phyloP scores from a whole-genome alignment of 2,113 vertebrate genomes.

The Falco punctatus region DNA sequence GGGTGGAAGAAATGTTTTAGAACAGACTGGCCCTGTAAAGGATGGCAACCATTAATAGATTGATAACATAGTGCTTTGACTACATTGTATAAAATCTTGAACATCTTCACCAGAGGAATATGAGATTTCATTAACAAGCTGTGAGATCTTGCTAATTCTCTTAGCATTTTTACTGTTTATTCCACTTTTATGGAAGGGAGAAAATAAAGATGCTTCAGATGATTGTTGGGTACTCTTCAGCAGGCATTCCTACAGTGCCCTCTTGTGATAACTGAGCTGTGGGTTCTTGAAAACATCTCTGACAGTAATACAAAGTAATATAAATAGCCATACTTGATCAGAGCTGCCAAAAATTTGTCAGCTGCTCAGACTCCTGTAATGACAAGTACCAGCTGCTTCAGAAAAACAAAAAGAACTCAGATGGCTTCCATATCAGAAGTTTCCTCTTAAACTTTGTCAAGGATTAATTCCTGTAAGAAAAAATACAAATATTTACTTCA shows the following conservation, averaged over 20 bases:
- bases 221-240: background rate
- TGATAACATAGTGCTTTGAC: background rate
- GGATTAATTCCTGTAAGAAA: background rate
- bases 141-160: background rate
- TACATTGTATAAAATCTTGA: background rate
- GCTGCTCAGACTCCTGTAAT: background rate
- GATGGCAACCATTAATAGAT: background rate
- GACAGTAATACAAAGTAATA: background rate
- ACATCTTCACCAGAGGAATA: background rate
- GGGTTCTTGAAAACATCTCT: background rate
- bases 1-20: background rate
- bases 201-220: background rate
- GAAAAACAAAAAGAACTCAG: background rate
- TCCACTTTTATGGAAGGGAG: background rate
- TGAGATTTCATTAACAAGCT: background rate
- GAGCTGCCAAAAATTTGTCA: background rate
- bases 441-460: background rate
- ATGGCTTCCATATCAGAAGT: background rate
- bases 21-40: background rate
- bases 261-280: slow-evolving; percentile 7
- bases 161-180: background rate
- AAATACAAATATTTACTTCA: background rate
- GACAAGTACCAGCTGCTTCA: background rate
- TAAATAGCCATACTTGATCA: background rate
- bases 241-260: slow-evolving; percentile 27